Conservation (phyloP, 2,797 vertebrate genomes). For the Echiichthys vipera region DNA sequence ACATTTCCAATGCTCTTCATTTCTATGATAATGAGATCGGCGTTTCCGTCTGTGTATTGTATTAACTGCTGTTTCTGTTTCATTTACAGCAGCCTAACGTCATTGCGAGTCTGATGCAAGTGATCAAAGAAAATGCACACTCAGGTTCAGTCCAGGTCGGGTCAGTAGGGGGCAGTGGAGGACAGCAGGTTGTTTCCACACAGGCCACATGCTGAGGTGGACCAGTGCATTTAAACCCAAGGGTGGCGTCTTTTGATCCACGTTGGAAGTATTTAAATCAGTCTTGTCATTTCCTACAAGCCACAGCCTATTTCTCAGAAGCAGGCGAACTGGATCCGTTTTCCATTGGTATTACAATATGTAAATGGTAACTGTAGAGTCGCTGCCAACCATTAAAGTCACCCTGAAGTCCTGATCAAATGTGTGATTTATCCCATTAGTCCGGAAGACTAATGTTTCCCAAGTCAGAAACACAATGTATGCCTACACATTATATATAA, state of each 20-base stretch:
- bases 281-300: conserved; percentile 9
- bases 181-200: background rate
- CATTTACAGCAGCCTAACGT: background rate
- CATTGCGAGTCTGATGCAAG: background rate
- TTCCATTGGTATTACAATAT: background rate
- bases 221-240: background rate
- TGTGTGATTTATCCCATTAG: background rate
- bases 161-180: conserved; percentile 51
- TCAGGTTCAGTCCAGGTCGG: background rate
- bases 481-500: too few species aligned
- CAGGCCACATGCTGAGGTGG: background rate
- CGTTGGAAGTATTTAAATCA: too few species aligned
- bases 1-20: background rate
- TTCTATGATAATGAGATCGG: background rate
- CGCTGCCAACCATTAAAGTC: too few species aligned
- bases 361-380: background rate
- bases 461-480: background rate
- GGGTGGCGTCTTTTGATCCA: background rate
- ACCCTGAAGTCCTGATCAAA: background rate
- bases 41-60: background rate
- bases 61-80: background rate
- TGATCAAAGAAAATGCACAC: background rate
- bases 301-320: background rate
- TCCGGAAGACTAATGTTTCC: background rate
- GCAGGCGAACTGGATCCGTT: background rate